Evolutionary conservation across 1,140 invertebrate genomes (phyloP).

Genomic region (Pentalonia nigronervosa): DNA sequence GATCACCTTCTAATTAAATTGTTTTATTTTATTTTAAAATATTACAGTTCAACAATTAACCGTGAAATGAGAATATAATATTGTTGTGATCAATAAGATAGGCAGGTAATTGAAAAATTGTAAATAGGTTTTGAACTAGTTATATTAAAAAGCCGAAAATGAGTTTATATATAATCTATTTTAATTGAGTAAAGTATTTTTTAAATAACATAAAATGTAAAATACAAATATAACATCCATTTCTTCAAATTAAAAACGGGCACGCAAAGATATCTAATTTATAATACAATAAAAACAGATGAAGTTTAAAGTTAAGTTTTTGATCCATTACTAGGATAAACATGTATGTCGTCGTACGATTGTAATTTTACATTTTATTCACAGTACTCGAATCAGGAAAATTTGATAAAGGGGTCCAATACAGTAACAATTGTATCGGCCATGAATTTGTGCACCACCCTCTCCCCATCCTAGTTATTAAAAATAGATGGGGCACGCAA

Average conservation of each 20-base stretch:
- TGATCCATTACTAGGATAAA: not conserved
- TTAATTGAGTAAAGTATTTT: not conserved
- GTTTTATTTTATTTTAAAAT: not conserved
- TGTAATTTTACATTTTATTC: not conserved
- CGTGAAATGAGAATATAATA: not conserved
- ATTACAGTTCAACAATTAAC: not conserved
- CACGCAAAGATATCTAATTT: not conserved
- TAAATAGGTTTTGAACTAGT: not conserved
- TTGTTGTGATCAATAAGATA: not conserved
- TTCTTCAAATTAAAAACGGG: too few relatives aligned
- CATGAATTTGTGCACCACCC: too few relatives aligned
- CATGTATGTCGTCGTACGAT: too few relatives aligned
- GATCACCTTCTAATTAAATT: not conserved
- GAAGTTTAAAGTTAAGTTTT: not conserved
- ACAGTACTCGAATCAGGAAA: too few relatives aligned
- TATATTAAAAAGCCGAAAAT: too few relatives aligned
- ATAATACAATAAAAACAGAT: not conserved
- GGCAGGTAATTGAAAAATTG: not conserved
- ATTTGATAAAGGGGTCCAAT: too few relatives aligned
- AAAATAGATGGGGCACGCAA: too few relatives aligned
- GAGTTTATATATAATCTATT: too few relatives aligned
- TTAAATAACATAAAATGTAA: too few relatives aligned
- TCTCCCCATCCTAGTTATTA: too few relatives aligned
- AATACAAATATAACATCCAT: too few relatives aligned
- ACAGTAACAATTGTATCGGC: too few relatives aligned